Conservation (phyloP, 2,888 invertebrate genomes). For the Chymomyza fuscimana region DNA sequence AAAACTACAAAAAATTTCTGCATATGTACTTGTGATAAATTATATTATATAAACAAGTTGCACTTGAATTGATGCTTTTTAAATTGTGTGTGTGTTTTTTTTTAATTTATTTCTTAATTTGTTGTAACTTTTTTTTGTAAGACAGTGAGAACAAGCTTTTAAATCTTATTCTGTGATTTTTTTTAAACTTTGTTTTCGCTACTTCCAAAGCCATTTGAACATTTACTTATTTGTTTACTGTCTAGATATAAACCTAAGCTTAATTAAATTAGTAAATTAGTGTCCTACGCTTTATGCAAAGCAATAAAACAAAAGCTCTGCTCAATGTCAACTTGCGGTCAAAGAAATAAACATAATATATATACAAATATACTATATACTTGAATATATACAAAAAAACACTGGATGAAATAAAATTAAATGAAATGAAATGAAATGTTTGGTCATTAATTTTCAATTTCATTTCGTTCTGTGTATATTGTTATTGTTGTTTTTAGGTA, state of each 20-base stretch:
- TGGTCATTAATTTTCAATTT: constrained; percentile 44
- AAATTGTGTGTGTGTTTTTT: no score
- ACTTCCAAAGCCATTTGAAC: neutral
- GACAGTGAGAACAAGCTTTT: no score
- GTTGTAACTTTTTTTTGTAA: no score
- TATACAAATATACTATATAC: neutral
- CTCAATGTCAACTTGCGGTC: constrained; percentile 34
- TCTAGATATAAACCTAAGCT: neutral
- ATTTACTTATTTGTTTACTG: neutral
- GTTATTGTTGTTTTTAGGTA: neutral
- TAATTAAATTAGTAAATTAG: neutral
- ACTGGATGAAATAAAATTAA: neutral
- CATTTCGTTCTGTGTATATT: constrained; percentile 34
- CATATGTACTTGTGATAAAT: no score
- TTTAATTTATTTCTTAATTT: no score
- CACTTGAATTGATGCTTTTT: no score
- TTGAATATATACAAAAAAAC: neutral
- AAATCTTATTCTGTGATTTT: no score
- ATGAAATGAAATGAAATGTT: neutral
- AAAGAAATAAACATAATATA: constrained; percentile 11
- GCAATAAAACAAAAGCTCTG: neutral
- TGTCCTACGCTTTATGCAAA: neutral
- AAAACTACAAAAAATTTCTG: neutral
- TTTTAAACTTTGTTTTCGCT: no score
- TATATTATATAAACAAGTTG: no score